Percentiles rank a stretch among this genome's conserved stretches.
These are phyloP conservation scores for Dryobota labecula DNA, from an alignment of 2,888 invertebrate species.

Conservation along the genomic window DNA sequence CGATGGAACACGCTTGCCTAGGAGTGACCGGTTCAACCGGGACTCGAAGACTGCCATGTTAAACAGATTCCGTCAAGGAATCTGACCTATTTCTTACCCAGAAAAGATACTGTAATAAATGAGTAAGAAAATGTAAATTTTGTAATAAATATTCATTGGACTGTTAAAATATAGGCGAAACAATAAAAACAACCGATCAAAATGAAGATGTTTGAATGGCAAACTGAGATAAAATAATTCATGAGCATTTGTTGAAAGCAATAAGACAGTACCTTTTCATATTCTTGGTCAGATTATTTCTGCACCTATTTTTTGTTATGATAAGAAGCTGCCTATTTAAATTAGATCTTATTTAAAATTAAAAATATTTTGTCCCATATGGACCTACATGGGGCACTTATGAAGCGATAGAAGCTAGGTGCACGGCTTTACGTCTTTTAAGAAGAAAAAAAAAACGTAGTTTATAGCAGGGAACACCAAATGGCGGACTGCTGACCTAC, in stretches of 20 bases:
- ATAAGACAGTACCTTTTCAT: conserved; percentile 8
- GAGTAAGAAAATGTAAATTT: conserved; percentile 26
- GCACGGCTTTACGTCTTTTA: too few species aligned
- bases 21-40: not conserved
- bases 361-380: too few species aligned
- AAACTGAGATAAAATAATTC: conserved; percentile 45
- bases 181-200: conserved; percentile 29
- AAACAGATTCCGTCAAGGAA: not conserved
- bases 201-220: conserved; percentile 23
- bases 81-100: conserved; percentile 11
- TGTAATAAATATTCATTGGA: conserved; percentile 35
- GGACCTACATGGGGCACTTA: too few species aligned
- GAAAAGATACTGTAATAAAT: not conserved
- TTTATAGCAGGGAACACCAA: too few species aligned
- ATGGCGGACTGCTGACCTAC: too few species aligned
- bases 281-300: conserved; percentile 14
- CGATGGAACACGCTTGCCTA: not conserved
- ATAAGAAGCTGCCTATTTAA: too few species aligned
- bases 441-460: too few species aligned
- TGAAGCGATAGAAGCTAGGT: too few species aligned
- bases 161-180: conserved; percentile 11
- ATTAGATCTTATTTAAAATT: too few species aligned
- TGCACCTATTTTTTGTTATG: too few species aligned
- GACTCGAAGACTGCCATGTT: not conserved
- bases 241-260: conserved; percentile 32